phyloP scores from a whole-genome alignment of 2,888 invertebrate species.

The Pristionchus mayeri region DNA sequence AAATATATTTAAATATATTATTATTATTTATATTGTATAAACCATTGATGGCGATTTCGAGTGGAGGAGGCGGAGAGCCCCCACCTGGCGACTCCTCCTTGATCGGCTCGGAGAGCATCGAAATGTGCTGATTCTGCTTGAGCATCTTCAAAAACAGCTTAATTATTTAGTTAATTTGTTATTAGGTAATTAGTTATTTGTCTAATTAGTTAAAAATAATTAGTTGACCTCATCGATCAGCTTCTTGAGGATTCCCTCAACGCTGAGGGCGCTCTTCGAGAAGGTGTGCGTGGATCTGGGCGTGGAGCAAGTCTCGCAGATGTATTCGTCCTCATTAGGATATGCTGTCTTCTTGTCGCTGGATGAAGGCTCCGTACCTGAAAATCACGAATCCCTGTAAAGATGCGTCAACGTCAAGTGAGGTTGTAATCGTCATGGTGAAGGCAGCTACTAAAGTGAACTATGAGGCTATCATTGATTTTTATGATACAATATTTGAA shows the following conservation, averaged over 20 bases:
- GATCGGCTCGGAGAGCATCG: slow-evolving; percentile 68
- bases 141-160: slow-evolving; percentile 56
- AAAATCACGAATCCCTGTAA: neutral
- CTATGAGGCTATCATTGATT: neutral
- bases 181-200: neutral
- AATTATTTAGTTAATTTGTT: neutral
- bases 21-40: too few relatives aligned
- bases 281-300: slow-evolving; percentile 69
- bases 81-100: slow-evolving; percentile 70
- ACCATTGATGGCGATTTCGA: slow-evolving; percentile 5
- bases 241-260: slow-evolving; percentile 51
- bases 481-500: neutral
- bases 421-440: too few relatives aligned
- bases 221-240: slow-evolving; percentile 50
- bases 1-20: too few relatives aligned
- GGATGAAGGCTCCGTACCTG: neutral
- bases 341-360: slow-evolving; percentile 11
- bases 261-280: slow-evolving; percentile 50
- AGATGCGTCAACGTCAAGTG: too few relatives aligned
- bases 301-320: slow-evolving; percentile 72
- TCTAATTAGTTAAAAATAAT: too few relatives aligned
- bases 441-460: neutral
- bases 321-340: slow-evolving; percentile 70
- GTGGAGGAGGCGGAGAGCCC: slow-evolving; percentile 51
- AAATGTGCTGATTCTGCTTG: slow-evolving; percentile 63